phyloP scores from a whole-genome alignment of 2,113 vertebrate genomes.

The Pterophyllum scalare region DNA sequence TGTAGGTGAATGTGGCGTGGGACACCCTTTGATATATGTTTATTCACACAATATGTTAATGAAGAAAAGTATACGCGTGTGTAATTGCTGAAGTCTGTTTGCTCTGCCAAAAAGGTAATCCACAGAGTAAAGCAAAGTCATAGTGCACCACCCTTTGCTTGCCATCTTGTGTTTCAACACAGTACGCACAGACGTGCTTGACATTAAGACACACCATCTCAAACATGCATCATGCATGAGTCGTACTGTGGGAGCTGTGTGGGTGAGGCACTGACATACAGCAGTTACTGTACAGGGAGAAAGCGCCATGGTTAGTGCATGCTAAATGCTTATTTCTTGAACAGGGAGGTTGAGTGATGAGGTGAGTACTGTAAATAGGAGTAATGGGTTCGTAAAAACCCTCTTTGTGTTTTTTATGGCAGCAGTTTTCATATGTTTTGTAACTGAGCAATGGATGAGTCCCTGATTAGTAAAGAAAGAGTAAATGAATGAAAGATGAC shows the following conservation, averaged over 20 bases:
- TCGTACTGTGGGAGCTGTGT: slow-evolving; percentile 35
- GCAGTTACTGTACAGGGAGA: slow-evolving; percentile 49
- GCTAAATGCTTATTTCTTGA: slow-evolving; percentile 52
- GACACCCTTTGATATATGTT: neutral
- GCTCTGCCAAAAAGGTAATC: slow-evolving; percentile 21
- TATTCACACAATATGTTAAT: neutral
- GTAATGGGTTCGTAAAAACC: neutral
- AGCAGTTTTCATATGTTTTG: slow-evolving; percentile 3
- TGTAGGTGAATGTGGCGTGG: neutral
- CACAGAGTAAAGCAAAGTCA: slow-evolving; percentile 16
- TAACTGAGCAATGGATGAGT: neutral
- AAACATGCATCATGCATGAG: slow-evolving; percentile 67
- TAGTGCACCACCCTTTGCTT: slow-evolving; percentile 16
- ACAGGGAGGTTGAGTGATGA: neutral
- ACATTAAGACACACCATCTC: slow-evolving; percentile 35
- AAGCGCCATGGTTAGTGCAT: slow-evolving; percentile 41
- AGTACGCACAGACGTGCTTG: slow-evolving; percentile 4
- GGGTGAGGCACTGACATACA: slow-evolving; percentile 53
- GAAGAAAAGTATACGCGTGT: neutral
- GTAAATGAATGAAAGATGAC: neutral
- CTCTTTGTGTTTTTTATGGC: neutral
- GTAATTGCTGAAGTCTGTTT: neutral
- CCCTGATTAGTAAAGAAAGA: neutral
- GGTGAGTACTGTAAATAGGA: neutral
- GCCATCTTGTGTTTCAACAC: neutral